Evolutionary conservation across 2,113 vertebrate species (phyloP), one percentile per base, ranked within the genome.

Genomic region (Platysternon megacephalum): DNA sequence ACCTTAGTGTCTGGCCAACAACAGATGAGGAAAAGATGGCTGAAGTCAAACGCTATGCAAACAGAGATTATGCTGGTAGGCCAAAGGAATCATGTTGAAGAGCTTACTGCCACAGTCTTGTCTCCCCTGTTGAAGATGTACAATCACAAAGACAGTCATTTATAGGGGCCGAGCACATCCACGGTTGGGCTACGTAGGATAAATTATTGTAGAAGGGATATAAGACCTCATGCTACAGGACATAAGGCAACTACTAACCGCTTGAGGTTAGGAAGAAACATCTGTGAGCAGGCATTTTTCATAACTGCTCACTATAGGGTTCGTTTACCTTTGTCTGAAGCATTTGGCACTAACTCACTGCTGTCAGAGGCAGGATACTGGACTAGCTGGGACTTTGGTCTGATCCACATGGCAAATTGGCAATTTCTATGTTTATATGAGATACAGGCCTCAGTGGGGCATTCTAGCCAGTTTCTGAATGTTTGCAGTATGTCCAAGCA

Each of bases 1-100:
- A 88, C 55, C 94, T 91, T 68, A 90, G 32, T 55, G 32, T 68
- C 82, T 61, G 86, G 8, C 58, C 58, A 94, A n/a, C 13, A 88
- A 61, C 42, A 82, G 53, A 61, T 35, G 58, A 61, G 52, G 14
- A 86, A 65, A 91, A 94, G 6, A 3, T 29, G 61, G 28, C 42
- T 90, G 49, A 68, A 86, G 6, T 88, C 94, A 84, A 86, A 53
- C 83, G 90, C 24, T 61, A 61, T 61, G 12, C 29, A 32, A 74
- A 28, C n/a, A 78, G 82, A 86, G 32, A 5, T 84, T 74, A 2
- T 19, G 3, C 89, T 85, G 86, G 11, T n/a, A 65, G 56, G 61
- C 19, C 84, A 85, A 51, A 91, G 44, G 74, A 93, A 88, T 39
- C 19, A 68, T 56, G 55, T 8, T 74, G 93, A 56, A 85, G 35